Conservation (phyloP, 2,113 vertebrate genomes). For the Megatriorchis doriae region DNA sequence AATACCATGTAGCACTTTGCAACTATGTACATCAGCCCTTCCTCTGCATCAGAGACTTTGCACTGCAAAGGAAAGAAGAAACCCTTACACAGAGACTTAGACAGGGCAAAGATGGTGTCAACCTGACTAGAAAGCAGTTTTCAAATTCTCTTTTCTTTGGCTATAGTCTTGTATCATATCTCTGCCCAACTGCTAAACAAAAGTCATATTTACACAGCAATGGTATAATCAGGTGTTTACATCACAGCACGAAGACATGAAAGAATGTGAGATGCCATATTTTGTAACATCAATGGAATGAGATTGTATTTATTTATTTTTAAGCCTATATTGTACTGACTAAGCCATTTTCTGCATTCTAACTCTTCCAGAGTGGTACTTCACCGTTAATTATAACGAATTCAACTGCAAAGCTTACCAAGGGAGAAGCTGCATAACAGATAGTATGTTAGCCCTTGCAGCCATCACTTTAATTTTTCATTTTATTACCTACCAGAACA, state of each 20-base stretch:
- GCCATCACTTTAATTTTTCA: neutral
- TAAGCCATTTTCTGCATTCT: neutral
- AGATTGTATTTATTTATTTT: neutral
- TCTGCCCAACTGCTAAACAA: neutral
- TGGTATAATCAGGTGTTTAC: neutral
- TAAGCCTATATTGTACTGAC: neutral
- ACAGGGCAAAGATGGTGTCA: neutral
- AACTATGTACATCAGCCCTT: neutral
- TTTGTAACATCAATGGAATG: neutral
- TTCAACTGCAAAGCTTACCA: neutral
- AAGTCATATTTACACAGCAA: neutral
- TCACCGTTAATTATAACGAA: neutral
- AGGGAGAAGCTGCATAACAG: neutral
- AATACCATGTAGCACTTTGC: neutral
- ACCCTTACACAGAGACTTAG: neutral
- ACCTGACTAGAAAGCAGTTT: neutral
- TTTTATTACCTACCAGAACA: neutral
- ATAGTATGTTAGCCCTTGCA: neutral
- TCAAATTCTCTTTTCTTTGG: neutral
- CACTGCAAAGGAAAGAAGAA: neutral
- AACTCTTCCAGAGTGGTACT: neutral
- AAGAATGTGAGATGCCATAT: neutral
- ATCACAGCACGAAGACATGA: neutral
- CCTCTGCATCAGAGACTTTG: neutral
- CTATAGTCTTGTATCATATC: neutral